Base-by-base conservation (phyloP, 2,113 vertebrate species). In the Climacteris rufus region DNA sequence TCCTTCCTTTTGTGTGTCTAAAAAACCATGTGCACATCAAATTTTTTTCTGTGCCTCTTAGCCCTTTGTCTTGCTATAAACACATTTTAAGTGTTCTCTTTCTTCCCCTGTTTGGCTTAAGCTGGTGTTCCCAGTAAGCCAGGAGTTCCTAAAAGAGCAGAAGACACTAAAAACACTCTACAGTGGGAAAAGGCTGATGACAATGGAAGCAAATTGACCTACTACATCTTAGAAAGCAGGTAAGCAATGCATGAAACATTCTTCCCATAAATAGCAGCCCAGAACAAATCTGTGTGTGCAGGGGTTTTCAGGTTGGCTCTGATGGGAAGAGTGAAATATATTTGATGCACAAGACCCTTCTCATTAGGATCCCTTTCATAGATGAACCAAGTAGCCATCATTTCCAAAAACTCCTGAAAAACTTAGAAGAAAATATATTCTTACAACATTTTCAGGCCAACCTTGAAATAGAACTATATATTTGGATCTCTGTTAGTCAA, bases 51-150 rank as follows among this genome's bases (percentile, higher is more conserved):
- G 11, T 63, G 30, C 4, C 11, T 9, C 0, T 82, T 72, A 47
- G 23, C 24, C 11, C 3, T 42, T 64, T 72, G 18, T 65, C 39
- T 44, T 39, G 12, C 20, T 50, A 28, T 33, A 77, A 79, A 71
- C 8, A 45, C 30, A 11, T 77, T 56, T 60, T 65, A 75, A 93
- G 5, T 0, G 9, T 61, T 81, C 33, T 92, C 6, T 76, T 85
- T 95, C 86, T 96, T 96, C 24, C 59, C 50, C 12, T 35, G 4
- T 85, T 75, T 49, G 53, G 1, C 52, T 37, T 84, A 91, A 98
- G 97, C 97, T 97, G 98, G 98, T 90, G 96, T 98, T 68, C 98
- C 98, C 44, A 72, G 97, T 88, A 98, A 98, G 81, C 97, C 98
- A 88, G 98, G 98, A 85, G 89, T 91, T 72, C 98, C 98, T 31